Evolutionary conservation across 2,888 invertebrate species (phyloP).

Genomic region (Himalopsyche kuldschensis): DNA sequence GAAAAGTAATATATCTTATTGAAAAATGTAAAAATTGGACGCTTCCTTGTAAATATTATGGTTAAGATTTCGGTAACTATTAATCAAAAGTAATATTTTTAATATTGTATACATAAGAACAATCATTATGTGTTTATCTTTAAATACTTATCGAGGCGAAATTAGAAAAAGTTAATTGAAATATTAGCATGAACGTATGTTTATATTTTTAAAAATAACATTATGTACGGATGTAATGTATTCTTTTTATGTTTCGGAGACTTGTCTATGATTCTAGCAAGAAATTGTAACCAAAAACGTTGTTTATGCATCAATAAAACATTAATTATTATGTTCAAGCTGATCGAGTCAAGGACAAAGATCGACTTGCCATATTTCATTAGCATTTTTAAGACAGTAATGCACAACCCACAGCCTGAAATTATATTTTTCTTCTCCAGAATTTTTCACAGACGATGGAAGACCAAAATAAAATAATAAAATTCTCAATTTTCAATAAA

Average conservation of each 20-base stretch:
- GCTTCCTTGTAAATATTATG: conserved; percentile 9
- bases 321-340: no score
- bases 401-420: no score
- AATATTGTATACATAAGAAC: conserved; percentile 22
- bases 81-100: conserved; percentile 30
- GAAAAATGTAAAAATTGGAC: conserved; percentile 6
- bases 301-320: no score
- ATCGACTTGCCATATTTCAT: no score
- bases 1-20: background rate
- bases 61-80: conserved; percentile 16
- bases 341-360: no score
- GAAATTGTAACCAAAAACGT: no score
- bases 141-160: background rate
- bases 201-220: background rate
- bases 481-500: no score
- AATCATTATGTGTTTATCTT: conserved; percentile 17
- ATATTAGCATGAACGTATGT: background rate
- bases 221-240: background rate
- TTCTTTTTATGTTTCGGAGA: background rate
- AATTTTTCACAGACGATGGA: no score
- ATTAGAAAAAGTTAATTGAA: background rate
- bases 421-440: no score
- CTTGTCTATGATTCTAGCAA: no score
- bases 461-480: no score
- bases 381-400: no score